Conservation (phyloP, 1,140 invertebrate genomes). For the Drosophila seguyi region DNA sequence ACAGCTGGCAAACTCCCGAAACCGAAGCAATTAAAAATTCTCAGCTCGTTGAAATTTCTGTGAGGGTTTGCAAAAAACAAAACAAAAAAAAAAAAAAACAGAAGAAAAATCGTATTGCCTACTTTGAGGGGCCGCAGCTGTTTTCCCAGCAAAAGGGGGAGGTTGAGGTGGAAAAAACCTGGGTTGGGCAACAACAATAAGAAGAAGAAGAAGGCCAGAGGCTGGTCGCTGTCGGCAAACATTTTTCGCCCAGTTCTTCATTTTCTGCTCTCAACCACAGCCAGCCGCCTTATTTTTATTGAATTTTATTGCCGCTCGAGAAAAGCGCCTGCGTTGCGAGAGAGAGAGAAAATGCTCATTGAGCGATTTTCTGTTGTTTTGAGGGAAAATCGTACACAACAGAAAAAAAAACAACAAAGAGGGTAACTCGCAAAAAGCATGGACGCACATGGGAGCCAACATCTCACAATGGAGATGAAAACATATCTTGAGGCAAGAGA, state of each 20-base stretch:
- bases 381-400: conserved; percentile 2
- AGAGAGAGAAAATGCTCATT: conserved; percentile 13
- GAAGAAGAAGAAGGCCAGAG: conserved; percentile 31
- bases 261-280: background rate
- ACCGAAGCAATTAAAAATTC: conserved; percentile 54
- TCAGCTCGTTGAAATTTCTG: conserved; percentile 26
- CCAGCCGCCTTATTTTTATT: conserved; percentile 60
- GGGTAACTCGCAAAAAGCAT: background rate
- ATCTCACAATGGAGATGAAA: background rate
- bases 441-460: background rate
- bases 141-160: background rate
- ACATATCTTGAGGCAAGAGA: background rate
- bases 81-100: background rate
- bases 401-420: too few relatives aligned
- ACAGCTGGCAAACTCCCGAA: conserved; percentile 25
- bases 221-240: conserved; percentile 69
- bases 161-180: background rate
- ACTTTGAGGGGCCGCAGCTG: conserved; percentile 59
- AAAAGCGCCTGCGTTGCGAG: conserved; percentile 46
- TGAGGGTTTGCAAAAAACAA: conserved; percentile 10
- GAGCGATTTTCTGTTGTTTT: conserved; percentile 14
- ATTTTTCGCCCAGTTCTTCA: conserved; percentile 15
- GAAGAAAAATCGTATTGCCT: conserved; percentile 52
- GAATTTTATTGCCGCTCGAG: conserved; percentile 66
- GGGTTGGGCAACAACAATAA: conserved; percentile 3